Evolutionary conservation across 2,797 vertebrate genomes (phyloP), one percentile per base, ranked within the genome.

Genomic region (Poeciliopsis presidionis): DNA sequence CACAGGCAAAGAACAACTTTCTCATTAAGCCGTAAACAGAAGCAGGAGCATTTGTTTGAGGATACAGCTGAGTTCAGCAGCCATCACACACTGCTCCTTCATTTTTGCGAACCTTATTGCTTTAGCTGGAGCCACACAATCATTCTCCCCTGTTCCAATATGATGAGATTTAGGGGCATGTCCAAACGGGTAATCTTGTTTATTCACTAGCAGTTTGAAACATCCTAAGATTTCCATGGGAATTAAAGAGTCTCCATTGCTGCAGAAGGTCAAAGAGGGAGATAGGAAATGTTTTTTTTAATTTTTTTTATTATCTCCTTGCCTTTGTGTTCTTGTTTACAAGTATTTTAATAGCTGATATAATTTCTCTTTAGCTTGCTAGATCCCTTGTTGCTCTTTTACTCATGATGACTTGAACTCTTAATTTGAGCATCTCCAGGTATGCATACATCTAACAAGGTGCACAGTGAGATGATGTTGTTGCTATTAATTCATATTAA

Each of bases 151-250:
- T 95, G 91, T 90, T 93, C 84, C 90, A 93, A 88, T 93, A 93
- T 89, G 94, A 95, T 95, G 93, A 94, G 94, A 95, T 95, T 95
- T 94, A 93, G 92, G 91, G 87, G 89, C 88, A 91, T 95, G 94
- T 93, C 89, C 93, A 92, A 94, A 92, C 90, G 89, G 85, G 82
- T 95, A 95, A 94, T 94, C 94, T 95, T 94, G 92, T 95, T 96
- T 95, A 94, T 95, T 94, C 90, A 91, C 88, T 94, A 93, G 92
- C 90, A 90, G 91, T 94, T 93, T 93, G 92, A 91, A 94, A 55
- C 70, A 72, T 92, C 87, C 90, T 80, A 83, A 91, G 93, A 94
- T 92, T 93, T 90, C 90, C 82, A 55, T 81, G 87, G 93, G 92
- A 96, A 94, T 94, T 94, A 94, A 93, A 93, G 88, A 84, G 79